Evolutionary conservation across 2,797 vertebrate genomes (phyloP).

Genomic region (Sardinella longiceps): DNA sequence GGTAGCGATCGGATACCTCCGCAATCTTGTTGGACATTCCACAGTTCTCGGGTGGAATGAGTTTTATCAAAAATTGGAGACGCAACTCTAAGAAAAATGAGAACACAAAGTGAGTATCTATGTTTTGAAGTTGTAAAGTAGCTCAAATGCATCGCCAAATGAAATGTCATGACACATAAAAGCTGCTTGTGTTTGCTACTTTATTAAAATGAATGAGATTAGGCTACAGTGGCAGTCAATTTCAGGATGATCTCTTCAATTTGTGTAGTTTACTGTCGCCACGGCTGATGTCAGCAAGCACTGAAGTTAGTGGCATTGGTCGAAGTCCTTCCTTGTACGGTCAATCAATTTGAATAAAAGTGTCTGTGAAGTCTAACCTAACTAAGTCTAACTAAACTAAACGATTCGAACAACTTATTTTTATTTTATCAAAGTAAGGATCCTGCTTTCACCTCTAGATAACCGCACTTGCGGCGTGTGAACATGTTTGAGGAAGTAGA

Average conservation of each 20-base stretch:
- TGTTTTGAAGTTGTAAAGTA: background rate
- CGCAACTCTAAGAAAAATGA: constrained; percentile 71
- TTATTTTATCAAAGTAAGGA: background rate
- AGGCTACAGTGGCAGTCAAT: background rate
- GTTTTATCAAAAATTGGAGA: constrained; percentile 72
- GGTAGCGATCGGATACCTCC: constrained; percentile 22
- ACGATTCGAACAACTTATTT: background rate
- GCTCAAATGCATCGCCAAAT: background rate
- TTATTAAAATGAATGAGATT: background rate
- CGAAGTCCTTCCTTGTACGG: background rate
- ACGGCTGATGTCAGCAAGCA: background rate
- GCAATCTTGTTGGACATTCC: constrained; percentile 25
- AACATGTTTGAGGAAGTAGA: background rate
- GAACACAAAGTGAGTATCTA: constrained; percentile 73
- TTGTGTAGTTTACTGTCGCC: background rate
- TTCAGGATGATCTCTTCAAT: background rate
- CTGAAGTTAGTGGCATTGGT: background rate
- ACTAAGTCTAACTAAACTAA: background rate
- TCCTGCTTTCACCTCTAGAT: background rate
- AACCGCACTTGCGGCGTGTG: background rate
- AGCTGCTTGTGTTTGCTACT: background rate
- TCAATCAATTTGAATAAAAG: background rate
- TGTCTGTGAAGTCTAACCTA: background rate
- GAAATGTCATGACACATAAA: background rate
- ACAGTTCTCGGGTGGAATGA: constrained; percentile 68